Evolutionary conservation across 2,888 invertebrate genomes (phyloP), one percentile per base, ranked within the genome.

Genomic region (Gerosis bhagava): DNA sequence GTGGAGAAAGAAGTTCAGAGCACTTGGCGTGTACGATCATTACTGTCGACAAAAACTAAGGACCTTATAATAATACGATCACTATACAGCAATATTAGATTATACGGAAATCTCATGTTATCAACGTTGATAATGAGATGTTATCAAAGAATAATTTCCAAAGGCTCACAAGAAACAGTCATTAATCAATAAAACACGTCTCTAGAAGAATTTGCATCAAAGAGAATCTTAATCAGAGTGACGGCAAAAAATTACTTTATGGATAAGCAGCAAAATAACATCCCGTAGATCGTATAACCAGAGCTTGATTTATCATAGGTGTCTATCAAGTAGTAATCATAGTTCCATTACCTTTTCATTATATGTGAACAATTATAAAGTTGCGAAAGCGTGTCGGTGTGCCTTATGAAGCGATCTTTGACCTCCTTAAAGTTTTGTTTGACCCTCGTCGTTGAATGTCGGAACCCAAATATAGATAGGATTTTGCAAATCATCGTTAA

Each of bases 321-420:
- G 67, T 71, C 73, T 70, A 75, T 78, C 76, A 72, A 73, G 67
- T 56, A 56, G 62, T 67, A 64, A 77, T 83, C 74, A 77, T 70
- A 78, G 74, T 70, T 67, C 59, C 70, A 79, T 79, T 77, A 79
- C 61, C 55, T 55, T 47, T 70, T 70, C 60, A 70, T 75, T 74
- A 70, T 75, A 60, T 45, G 59, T 62, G 67, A 75, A 77, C 72
- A 74, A 77, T 76, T 67, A 71, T 60, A 62, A 43, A 36, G 26
- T 59, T 52, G 60, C 67, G 67, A 67, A 67, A 63, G 59, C 60
- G 61, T 58, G 63, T 50, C 57, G 52, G 57, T 59, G 60, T n/a
- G n/a, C 57, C 57, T 61, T 62, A 62, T 55, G 54, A 53, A 54
- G 46, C 62, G 65, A 67, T 60, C 57, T 67, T 45, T 65, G 62